These are phyloP conservation scores for Nyctereutes procyonoides DNA, from an alignment of 2,113 vertebrate genomes.

Conservation along the genomic window DNA sequence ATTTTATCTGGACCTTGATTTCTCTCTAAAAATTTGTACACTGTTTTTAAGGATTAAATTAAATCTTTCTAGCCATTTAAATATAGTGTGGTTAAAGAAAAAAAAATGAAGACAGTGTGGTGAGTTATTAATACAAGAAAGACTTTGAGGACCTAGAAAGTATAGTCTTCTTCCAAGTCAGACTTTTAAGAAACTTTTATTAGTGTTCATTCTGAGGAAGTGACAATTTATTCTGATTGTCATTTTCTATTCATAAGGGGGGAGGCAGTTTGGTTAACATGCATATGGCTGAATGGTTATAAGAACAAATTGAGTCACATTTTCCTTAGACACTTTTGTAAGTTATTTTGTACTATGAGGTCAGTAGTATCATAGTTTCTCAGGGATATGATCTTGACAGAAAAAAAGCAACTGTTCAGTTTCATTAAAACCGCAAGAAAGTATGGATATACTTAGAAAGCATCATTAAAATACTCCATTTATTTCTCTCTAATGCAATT, in stretches of 20 bases:
- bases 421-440: slow-evolving; percentile 44
- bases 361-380: neutral
- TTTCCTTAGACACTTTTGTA: neutral
- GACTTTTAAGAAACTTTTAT: neutral
- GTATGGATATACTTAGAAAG: neutral
- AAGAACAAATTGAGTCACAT: neutral
- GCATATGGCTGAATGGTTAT: neutral
- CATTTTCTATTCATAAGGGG: neutral
- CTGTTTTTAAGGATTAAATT: neutral
- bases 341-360: neutral
- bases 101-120: neutral
- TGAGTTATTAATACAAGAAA: neutral
- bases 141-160: neutral
- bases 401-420: neutral
- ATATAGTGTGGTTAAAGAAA: neutral
- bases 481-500: neutral
- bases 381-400: neutral
- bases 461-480: neutral
- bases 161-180: neutral
- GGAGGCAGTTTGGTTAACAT: neutral
- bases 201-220: neutral
- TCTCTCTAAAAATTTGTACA: neutral
- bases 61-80: neutral
- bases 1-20: neutral
- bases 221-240: neutral